These are phyloP conservation scores for Nyctereutes procyonoides DNA, from an alignment of 2,113 vertebrate species.

Conservation along the genomic window DNA sequence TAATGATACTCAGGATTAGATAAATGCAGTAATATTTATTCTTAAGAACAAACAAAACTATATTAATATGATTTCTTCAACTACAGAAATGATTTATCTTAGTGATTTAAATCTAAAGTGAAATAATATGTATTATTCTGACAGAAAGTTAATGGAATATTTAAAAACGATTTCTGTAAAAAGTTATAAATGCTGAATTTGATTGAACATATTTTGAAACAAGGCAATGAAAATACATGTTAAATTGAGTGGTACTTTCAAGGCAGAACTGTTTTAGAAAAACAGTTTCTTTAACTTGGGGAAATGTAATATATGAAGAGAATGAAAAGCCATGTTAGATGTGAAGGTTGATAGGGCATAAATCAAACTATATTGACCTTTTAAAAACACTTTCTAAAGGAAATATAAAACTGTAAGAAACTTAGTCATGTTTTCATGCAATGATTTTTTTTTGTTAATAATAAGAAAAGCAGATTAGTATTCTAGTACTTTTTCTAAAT, in stretches of 20 bases:
- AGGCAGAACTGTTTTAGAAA: constrained; percentile 46
- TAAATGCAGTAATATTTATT: not conserved
- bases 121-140: constrained; percentile 66
- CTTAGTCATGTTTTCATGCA: not conserved
- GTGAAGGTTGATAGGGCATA: not conserved
- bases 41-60: not conserved
- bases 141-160: constrained; percentile 72
- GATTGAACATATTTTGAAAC: constrained; percentile 56
- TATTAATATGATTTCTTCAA: constrained; percentile 55
- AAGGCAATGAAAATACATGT: constrained; percentile 56
- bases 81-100: constrained; percentile 50
- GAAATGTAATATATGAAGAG: not conserved
- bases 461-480: not conserved
- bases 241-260: constrained; percentile 47
- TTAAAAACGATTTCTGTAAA: constrained; percentile 70
- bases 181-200: constrained; percentile 60
- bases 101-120: constrained; percentile 40
- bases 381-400: not conserved
- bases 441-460: not conserved
- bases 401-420: not conserved
- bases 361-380: not conserved
- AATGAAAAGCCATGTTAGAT: not conserved
- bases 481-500: not conserved
- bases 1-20: not conserved
- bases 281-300: constrained; percentile 39